Evolutionary conservation across 2,797 vertebrate species (phyloP).

Genomic region (Oreochromis mossambicus): DNA sequence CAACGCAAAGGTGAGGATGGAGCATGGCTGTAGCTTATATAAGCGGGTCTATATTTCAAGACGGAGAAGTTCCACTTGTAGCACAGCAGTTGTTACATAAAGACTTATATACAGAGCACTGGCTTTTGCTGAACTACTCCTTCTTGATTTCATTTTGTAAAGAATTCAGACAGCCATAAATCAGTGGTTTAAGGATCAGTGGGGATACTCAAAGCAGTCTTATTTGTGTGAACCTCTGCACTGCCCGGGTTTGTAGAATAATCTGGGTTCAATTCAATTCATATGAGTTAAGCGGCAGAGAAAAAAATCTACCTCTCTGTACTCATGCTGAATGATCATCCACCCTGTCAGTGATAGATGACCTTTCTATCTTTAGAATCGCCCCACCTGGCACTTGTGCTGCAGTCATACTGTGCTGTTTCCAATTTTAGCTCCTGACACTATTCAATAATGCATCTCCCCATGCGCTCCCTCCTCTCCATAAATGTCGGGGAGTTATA

Average conservation of each 20-base stretch:
- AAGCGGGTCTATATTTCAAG: slow-evolving; percentile 2
- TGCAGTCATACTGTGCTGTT: slow-evolving; percentile 32
- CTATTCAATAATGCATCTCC: slow-evolving; percentile 75
- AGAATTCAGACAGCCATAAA: neutral
- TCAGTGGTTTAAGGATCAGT: neutral
- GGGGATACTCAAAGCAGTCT: neutral
- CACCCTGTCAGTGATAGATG: slow-evolving; percentile 49
- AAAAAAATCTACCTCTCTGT: neutral
- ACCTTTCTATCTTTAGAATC: slow-evolving; percentile 75
- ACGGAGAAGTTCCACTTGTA: slow-evolving; percentile 3
- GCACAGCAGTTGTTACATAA: slow-evolving; percentile 15
- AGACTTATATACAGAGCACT: neutral
- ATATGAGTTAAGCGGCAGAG: neutral
- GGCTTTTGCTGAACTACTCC: neutral
- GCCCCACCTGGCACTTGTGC: slow-evolving; percentile 26
- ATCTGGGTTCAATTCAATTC: slow-evolving; percentile 45
- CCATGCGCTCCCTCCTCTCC: slow-evolving; percentile 1
- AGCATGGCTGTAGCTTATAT: slow-evolving; percentile 15
- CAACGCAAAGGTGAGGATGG: neutral
- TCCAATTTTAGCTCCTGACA: slow-evolving; percentile 73
- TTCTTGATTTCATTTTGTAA: neutral
- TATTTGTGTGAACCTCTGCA: neutral
- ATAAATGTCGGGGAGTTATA: slow-evolving; percentile 41
- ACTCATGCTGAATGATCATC: slow-evolving; percentile 22
- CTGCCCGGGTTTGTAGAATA: neutral